Evolutionary conservation across 2,888 invertebrate genomes (phyloP).

Genomic region (Dugesia japonica): DNA sequence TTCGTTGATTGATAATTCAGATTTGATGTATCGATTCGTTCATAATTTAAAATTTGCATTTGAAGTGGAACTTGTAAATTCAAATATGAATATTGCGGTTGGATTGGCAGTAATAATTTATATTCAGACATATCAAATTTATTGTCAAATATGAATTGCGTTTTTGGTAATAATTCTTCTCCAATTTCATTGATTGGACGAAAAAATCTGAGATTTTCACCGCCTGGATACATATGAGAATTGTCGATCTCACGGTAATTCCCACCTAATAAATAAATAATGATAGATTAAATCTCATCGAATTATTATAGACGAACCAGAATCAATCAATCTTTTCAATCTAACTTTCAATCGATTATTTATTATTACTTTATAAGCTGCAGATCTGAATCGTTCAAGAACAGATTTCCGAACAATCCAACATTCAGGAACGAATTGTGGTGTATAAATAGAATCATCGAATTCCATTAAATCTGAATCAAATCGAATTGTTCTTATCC

Average conservation of each 20-base stretch:
- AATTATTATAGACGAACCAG: too few species aligned
- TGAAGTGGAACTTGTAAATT: background rate
- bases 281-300: too few species aligned
- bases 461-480: background rate
- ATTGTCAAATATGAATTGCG: background rate
- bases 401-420: background rate
- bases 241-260: background rate
- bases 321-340: background rate
- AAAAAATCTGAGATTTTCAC: background rate
- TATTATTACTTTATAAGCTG: background rate
- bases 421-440: background rate
- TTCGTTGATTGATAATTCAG: background rate
- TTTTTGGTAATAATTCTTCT: background rate
- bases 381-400: background rate
- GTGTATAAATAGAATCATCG: background rate
- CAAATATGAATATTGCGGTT: slow-evolving; percentile 8
- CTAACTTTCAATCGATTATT: background rate
- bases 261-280: background rate
- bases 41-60: background rate
- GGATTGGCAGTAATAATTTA: background rate
- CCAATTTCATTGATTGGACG: background rate
- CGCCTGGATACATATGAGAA: background rate
- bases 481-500: background rate
- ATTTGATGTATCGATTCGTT: background rate
- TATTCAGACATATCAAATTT: slow-evolving; percentile 3